Base-by-base conservation (phyloP, 2,888 invertebrate species). In the Artemia sp. region DNA sequence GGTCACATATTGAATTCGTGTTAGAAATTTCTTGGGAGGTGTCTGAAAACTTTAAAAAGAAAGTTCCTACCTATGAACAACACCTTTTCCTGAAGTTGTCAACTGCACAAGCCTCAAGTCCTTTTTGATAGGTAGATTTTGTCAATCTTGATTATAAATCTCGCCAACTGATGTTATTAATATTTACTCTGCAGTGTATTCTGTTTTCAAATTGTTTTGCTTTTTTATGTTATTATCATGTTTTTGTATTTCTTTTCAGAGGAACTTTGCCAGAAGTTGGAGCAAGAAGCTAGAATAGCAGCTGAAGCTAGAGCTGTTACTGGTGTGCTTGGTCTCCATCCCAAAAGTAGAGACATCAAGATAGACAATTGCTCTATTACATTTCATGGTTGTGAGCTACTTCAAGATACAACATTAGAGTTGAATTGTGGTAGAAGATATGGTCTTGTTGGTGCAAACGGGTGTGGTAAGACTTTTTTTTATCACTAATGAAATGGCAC, bases 381-480 rank as follows among this genome's bases (percentile, higher is more conserved):
- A 67, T 99, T 98, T 81, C 96, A 97, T 77, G 98, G 98, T 72
- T 87, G 88, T 76, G 98, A 98, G 80, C 83, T 99, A 74, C 84
- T 99, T 70, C 90, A 90, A 77, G 98, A 99, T 78, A 94, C 97
- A 2, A 85, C 90, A 79, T 82, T 98, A 51, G 98, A 98, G 81
- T 84, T 99, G 80, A 99, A 97, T 81, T 93, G 93, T 79, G 96
- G 97, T 0, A 84, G 96, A 73, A 85, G 96, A 75, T 99, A 99
- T 78, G 98, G 97, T 74, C 83, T 98, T 11, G 86, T 98, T 74
- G 98, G 98, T 69, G 83, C 92, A n/a, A 98, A 98, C 80, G 98
- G 98, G 74, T 91, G 92, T 78, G 97, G 97, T 83, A 80, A 76
- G 38, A 38, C 38, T 38, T 38, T 38, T 38, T 38, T 38, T 38